Evolutionary conservation across 1,140 invertebrate species (phyloP).

Genomic region (Camponotus vicinus): DNA sequence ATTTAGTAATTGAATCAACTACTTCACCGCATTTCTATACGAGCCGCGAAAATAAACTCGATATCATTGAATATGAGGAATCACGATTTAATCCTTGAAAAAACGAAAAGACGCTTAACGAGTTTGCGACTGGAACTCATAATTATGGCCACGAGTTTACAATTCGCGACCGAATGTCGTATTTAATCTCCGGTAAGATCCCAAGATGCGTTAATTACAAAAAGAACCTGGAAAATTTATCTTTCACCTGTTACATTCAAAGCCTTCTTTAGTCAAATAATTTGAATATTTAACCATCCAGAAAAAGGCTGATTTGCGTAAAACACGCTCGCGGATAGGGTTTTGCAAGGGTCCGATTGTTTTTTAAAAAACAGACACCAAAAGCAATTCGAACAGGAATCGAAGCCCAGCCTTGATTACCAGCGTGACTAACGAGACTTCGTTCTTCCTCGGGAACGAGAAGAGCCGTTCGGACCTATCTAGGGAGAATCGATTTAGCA

Average conservation of each 20-base stretch:
- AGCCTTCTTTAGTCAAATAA: background rate
- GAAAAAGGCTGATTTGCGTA: slow-evolving; percentile 43
- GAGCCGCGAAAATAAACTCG: background rate
- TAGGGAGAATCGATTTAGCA: slow-evolving; percentile 80
- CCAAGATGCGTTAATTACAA: background rate
- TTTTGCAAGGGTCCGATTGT: slow-evolving; percentile 31
- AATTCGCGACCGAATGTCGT: slow-evolving; percentile 24
- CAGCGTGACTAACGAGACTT: slow-evolving; percentile 83
- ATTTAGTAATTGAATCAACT: background rate
- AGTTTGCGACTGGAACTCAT: background rate
- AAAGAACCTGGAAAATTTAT: background rate
- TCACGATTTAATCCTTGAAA: background rate
- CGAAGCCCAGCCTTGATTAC: slow-evolving; percentile 81
- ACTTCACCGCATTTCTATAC: slow-evolving; percentile 10
- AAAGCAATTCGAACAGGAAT: slow-evolving; percentile 77
- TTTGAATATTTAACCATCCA: background rate
- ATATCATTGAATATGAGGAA: background rate
- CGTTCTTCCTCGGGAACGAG: slow-evolving; percentile 78
- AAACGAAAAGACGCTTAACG: background rate
- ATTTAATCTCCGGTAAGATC: background rate
- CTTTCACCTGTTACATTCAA: background rate
- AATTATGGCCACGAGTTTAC: background rate
- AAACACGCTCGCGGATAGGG: slow-evolving; percentile 21
- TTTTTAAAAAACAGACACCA: slow-evolving; percentile 30
- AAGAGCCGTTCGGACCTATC: slow-evolving; percentile 76